phyloP scores from a whole-genome alignment of 2,113 vertebrate species.

The Heterochromis multidens region DNA sequence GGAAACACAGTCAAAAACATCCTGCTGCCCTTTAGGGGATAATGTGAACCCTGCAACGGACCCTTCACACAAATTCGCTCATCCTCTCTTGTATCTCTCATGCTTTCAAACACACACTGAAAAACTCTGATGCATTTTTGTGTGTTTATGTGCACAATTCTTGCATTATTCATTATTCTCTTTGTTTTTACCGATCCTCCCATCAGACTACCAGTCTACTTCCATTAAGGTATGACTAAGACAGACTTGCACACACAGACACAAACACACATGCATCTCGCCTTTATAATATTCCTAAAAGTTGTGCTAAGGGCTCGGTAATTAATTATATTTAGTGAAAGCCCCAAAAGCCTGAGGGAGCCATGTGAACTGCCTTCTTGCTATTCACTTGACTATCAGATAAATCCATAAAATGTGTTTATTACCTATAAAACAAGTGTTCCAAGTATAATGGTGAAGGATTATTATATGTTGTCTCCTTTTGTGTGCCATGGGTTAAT shows the following conservation, averaged over 20 bases:
- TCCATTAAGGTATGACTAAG: conserved; percentile 31
- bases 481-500: neutral
- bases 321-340: conserved; percentile 40
- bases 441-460: neutral
- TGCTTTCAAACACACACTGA: neutral
- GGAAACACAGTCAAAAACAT: conserved; percentile 34
- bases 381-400: conserved; percentile 13
- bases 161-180: conserved; percentile 57
- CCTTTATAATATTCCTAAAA: conserved; percentile 21
- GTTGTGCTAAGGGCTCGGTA: conserved; percentile 8
- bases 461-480: neutral
- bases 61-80: conserved; percentile 7
- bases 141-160: neutral
- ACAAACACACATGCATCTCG: neutral
- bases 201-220: conserved; percentile 37
- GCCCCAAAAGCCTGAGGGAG: conserved; percentile 5
- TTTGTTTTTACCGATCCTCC: conserved; percentile 48
- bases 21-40: conserved; percentile 4
- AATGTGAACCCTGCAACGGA: conserved; percentile 6
- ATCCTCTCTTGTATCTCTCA: neutral
- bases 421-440: conserved; percentile 19
- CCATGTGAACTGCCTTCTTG: neutral
- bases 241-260: neutral
- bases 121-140: neutral
- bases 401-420: conserved; percentile 13